Conservation (phyloP, 2,888 invertebrate species). For the Eupithecia insigniata region DNA sequence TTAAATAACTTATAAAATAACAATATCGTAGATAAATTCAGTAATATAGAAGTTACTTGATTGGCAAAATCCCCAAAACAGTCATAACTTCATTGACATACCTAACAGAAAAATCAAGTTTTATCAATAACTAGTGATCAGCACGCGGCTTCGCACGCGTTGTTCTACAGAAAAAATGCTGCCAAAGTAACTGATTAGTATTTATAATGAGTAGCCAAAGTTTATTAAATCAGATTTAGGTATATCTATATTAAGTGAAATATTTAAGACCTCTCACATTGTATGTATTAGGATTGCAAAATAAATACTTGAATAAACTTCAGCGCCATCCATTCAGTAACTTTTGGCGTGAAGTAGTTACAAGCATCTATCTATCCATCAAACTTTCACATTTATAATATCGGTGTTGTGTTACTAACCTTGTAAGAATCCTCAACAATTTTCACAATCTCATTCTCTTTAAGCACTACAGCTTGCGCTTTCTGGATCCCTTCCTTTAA, state of each 20-base stretch:
- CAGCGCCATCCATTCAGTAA: neutral
- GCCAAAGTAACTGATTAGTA: no score
- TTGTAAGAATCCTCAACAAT: conserved; percentile 88
- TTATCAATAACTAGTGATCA: neutral
- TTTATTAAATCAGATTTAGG: no score
- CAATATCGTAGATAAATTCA: no score
- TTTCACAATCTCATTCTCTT: conserved; percentile 85
- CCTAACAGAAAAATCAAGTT: no score
- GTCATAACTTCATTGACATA: neutral
- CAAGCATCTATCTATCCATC: neutral
- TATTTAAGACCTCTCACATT: no score
- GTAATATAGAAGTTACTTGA: no score
- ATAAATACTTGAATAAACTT: no score
- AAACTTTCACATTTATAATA: neutral
- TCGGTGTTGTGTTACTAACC: conserved; percentile 59
- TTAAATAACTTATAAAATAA: no score
- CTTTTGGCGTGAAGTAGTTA: neutral
- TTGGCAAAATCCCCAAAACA: neutral
- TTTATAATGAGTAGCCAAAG: no score
- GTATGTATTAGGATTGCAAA: no score
- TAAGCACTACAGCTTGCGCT: conserved; percentile 84
- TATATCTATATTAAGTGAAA: no score
- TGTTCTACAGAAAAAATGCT: no score
- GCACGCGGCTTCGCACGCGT: neutral
- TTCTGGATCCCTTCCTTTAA: conserved; percentile 86